A percentile compares a stretch with the other conserved stretches of the same genome.
Evolutionary conservation across 1,140 invertebrate genomes (phyloP).

Genomic region (Penaeus vannamei): DNA sequence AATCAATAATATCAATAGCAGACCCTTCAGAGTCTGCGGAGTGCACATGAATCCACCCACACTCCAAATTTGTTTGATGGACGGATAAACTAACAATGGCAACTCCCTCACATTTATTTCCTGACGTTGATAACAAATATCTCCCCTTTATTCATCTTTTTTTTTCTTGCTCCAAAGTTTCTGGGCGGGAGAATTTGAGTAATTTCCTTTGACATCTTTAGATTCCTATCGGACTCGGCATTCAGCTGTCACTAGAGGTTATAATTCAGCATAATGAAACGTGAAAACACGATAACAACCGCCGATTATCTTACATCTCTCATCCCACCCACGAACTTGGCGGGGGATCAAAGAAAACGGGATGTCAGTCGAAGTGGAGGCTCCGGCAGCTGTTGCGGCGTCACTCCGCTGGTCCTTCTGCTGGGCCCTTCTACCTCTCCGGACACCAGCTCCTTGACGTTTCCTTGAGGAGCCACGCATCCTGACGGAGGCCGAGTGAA

Average conservation of each 20-base stretch:
- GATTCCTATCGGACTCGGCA: constrained; percentile 21
- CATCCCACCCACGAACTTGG: constrained; percentile 44
- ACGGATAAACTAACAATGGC: constrained; percentile 49
- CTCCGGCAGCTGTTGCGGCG: constrained; percentile 14
- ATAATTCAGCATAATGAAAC: constrained; percentile 42
- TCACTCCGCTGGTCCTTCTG: not conserved
- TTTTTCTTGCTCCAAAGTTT: not conserved
- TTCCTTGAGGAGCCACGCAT: too few relatives aligned
- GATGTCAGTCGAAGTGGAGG: not conserved
- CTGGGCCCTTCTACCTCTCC: too few relatives aligned
- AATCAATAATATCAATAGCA: constrained; percentile 60
- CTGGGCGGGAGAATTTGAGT: not conserved
- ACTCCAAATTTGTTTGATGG: constrained; percentile 56
- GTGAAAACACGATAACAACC: constrained; percentile 29
- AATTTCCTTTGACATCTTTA: constrained; percentile 35
- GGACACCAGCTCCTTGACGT: too few relatives aligned
- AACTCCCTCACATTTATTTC: constrained; percentile 48
- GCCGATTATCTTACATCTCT: constrained; percentile 56
- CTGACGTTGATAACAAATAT: constrained; percentile 27
- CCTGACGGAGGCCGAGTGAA: too few relatives aligned
- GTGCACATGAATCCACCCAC: constrained; percentile 50
- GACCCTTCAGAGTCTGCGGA: constrained; percentile 50
- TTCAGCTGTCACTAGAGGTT: constrained; percentile 40
- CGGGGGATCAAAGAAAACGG: constrained; percentile 56
- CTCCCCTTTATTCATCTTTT: constrained; percentile 16